Conservation (phyloP, 2,113 vertebrate species). For the Neotoma lepida region DNA sequence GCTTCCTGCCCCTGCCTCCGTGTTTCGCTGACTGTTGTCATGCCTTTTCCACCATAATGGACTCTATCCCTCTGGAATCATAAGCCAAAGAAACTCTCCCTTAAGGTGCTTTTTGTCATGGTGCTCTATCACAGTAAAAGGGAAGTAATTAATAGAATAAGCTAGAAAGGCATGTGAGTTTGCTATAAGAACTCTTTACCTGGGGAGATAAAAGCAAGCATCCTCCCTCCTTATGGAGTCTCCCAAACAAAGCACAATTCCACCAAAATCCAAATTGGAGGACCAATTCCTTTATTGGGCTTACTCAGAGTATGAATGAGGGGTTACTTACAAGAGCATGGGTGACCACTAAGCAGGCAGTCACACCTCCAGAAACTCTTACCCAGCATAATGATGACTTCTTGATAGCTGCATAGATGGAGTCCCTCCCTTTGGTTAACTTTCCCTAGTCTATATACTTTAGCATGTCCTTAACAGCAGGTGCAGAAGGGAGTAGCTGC, state of each 20-base stretch:
- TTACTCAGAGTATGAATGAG: not conserved
- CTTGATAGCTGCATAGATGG: not conserved
- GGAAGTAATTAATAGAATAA: not conserved
- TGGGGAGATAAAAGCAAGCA: not conserved
- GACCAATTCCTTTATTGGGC: not conserved
- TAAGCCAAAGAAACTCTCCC: not conserved
- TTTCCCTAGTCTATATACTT: not conserved
- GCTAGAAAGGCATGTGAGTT: not conserved
- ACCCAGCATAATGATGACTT: not conserved
- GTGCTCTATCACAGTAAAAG: not conserved
- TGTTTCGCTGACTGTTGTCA: not conserved
- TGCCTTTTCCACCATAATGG: not conserved
- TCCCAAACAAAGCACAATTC: not conserved
- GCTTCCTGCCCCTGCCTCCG: not conserved
- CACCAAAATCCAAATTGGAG: not conserved
- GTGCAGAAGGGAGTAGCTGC: not conserved
- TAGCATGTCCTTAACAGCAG: not conserved
- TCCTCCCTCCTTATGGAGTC: not conserved
- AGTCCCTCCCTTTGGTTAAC: not conserved
- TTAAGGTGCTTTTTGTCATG: not conserved
- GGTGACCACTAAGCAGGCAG: not conserved
- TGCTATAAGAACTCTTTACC: too few relatives aligned
- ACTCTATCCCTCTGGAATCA: not conserved
- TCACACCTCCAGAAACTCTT: not conserved
- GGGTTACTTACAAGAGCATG: not conserved